Evolutionary conservation across 2,797 vertebrate genomes (phyloP).

Genomic region (Argentina silus): DNA sequence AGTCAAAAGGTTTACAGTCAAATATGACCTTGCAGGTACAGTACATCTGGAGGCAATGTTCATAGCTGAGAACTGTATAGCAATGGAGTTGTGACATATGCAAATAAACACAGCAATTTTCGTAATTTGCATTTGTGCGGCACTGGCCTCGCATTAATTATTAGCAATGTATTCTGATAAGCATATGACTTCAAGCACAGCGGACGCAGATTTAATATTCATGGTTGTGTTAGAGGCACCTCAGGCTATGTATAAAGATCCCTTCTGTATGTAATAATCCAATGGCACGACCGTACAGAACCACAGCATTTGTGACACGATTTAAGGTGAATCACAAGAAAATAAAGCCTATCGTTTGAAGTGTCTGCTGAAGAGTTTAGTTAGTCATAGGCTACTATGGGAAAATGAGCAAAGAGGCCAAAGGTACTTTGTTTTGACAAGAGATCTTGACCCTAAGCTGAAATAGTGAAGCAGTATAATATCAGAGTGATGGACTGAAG

Average conservation of each 20-base stretch:
- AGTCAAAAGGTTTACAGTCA: too few relatives aligned
- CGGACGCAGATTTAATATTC: constrained; percentile 21
- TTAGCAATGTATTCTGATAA: constrained; percentile 29
- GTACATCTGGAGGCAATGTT: too few relatives aligned
- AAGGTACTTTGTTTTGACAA: constrained; percentile 27
- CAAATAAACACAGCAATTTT: constrained; percentile 32
- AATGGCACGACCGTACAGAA: neutral
- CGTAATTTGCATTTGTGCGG: constrained; percentile 32
- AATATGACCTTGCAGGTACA: too few relatives aligned
- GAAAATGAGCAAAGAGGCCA: constrained; percentile 9
- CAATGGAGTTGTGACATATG: constrained; percentile 16
- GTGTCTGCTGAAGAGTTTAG: neutral
- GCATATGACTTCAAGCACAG: constrained; percentile 17
- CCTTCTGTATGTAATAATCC: constrained; percentile 19
- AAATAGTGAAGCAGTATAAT: constrained; percentile 15
- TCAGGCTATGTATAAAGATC: constrained; percentile 11
- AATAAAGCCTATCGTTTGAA: too few relatives aligned
- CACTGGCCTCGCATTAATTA: constrained; percentile 20
- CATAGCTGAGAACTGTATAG: too few relatives aligned
- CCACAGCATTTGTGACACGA: neutral
- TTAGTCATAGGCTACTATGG: neutral
- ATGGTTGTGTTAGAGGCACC: constrained; percentile 8
- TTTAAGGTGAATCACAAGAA: neutral
- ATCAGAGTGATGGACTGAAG: constrained; percentile 25
- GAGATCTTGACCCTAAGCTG: constrained; percentile 12